Conservation (phyloP, 2,797 vertebrate species). For the Epinephelus coioides region DNA sequence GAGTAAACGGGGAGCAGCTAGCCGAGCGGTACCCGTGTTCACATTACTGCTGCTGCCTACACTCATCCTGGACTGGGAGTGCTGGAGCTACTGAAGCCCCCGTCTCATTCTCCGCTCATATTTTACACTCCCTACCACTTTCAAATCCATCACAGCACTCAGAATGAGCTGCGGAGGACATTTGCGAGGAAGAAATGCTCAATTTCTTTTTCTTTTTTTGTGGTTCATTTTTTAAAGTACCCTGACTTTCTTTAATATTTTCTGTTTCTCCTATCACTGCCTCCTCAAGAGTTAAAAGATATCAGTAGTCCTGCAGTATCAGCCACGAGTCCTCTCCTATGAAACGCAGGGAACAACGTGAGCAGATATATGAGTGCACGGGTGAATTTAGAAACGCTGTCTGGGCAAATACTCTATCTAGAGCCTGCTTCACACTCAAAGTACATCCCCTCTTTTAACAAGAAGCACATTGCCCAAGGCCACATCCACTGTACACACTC, state of each 20-base stretch:
- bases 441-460: constrained; percentile 72
- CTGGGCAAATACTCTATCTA: constrained; percentile 72
- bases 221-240: constrained; percentile 23
- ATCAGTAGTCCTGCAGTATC: constrained; percentile 50
- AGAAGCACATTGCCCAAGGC: constrained; percentile 77
- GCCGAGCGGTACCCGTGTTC: constrained; percentile 53
- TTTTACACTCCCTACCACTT: constrained; percentile 46
- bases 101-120: constrained; percentile 38
- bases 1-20: constrained; percentile 70
- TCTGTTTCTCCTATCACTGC: constrained; percentile 42
- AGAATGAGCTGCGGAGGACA: constrained; percentile 53
- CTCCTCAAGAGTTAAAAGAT: constrained; percentile 59
- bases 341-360: constrained; percentile 53
- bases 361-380: constrained; percentile 65
- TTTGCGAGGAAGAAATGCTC: constrained; percentile 53
- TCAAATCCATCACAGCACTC: constrained; percentile 57
- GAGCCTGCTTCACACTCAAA: constrained; percentile 66
- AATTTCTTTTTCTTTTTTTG: constrained; percentile 33
- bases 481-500: constrained; percentile 66
- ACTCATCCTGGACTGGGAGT: constrained; percentile 77
- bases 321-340: constrained; percentile 35
- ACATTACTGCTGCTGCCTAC: constrained; percentile 75
- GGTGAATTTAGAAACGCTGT: constrained; percentile 73
- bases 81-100: constrained; percentile 67
- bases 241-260: constrained; percentile 24